Conservation (phyloP, 2,113 vertebrate species). For the Pionites leucogaster region DNA sequence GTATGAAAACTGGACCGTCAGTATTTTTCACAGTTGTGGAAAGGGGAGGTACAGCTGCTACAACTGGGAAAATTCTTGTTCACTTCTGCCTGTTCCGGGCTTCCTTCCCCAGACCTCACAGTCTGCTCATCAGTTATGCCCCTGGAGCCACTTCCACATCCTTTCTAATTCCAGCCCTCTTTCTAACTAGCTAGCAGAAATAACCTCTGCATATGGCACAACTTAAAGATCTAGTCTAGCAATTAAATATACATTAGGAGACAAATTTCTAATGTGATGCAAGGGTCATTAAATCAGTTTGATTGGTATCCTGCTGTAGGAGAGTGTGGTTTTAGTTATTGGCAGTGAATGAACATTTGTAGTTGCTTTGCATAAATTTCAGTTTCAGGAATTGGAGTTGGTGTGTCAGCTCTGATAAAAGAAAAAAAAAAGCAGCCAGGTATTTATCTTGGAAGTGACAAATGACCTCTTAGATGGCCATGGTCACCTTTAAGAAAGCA, state of each 20-base stretch:
- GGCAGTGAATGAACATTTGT: neutral
- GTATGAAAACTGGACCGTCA: neutral
- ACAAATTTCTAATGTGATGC: neutral
- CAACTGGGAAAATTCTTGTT: neutral
- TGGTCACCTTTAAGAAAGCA: neutral
- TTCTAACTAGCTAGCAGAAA: neutral
- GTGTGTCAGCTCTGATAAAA: neutral
- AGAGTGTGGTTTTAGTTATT: neutral
- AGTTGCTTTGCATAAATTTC: neutral
- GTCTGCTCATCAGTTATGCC: neutral
- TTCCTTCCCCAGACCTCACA: neutral
- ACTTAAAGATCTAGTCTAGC: neutral
- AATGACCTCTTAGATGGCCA: neutral
- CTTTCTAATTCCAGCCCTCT: neutral
- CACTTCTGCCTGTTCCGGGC: neutral
- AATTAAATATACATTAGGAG: slow-evolving; percentile 14
- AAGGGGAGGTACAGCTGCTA: neutral
- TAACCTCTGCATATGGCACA: neutral
- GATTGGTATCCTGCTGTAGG: slow-evolving; percentile 31
- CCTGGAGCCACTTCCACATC: neutral
- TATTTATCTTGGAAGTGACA: neutral
- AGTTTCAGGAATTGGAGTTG: neutral
- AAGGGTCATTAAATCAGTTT: slow-evolving; percentile 4
- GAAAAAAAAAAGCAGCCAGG: neutral
- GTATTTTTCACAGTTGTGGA: neutral